A percentile compares a stretch with the other conserved stretches of the same genome.
These are phyloP conservation scores for Aleiodes testaceus DNA, from an alignment of 2,888 invertebrate genomes.

Conservation along the genomic window DNA sequence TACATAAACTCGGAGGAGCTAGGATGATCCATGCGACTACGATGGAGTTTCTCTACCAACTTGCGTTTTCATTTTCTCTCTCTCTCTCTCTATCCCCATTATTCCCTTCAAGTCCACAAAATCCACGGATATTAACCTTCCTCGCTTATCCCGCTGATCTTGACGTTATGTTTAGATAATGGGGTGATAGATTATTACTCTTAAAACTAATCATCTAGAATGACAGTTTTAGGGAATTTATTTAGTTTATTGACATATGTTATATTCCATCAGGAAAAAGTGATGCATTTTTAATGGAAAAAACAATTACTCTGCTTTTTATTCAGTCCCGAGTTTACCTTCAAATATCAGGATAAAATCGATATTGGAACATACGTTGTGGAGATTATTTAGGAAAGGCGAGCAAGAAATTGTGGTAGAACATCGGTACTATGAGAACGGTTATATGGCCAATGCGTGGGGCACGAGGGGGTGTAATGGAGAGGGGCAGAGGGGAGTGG, in stretches of 20 bases:
- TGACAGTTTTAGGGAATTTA: neutral
- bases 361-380: slow-evolving; percentile 29
- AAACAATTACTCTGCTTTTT: neutral
- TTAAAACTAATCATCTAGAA: slow-evolving; percentile 8
- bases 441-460: slow-evolving; percentile 2
- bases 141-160: slow-evolving; percentile 2
- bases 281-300: neutral
- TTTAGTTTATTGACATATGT: neutral
- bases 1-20: slow-evolving; percentile 19
- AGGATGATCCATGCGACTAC: slow-evolving; percentile 17
- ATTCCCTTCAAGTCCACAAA: slow-evolving; percentile 5
- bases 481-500: slow-evolving; percentile 16
- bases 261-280: no score
- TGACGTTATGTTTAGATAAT: slow-evolving; percentile 20
- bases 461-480: neutral
- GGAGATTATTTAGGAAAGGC: slow-evolving; percentile 29
- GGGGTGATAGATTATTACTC: slow-evolving; percentile 2
- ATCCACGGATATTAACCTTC: slow-evolving; percentile 31
- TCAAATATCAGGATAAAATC: slow-evolving; percentile 28
- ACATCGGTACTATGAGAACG: slow-evolving; percentile 10
- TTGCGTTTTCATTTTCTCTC: neutral
- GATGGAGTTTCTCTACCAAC: slow-evolving; percentile 1
- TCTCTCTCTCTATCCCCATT: neutral
- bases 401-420: slow-evolving; percentile 29
- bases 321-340: neutral